Percentiles rank a stretch among this genome's conserved stretches.
Evolutionary conservation across 2,797 vertebrate species (phyloP).

Genomic region (Podarcis lilfordi): DNA sequence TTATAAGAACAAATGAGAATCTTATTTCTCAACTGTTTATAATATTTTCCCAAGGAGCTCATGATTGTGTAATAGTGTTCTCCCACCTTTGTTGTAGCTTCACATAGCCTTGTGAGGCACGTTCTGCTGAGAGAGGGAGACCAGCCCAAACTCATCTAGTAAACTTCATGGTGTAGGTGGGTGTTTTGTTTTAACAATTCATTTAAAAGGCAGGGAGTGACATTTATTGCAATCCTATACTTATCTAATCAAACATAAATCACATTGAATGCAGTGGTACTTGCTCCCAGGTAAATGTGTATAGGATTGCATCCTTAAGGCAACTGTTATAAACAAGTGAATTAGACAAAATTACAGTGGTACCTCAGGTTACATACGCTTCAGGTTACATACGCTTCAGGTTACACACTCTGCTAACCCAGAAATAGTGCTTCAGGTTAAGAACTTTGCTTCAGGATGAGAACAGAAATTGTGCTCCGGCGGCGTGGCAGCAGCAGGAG

Average conservation of each 20-base stretch:
- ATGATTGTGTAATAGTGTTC: neutral
- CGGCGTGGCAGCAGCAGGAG: too few species aligned
- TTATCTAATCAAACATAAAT: neutral
- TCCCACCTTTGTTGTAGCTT: neutral
- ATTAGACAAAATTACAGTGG: neutral
- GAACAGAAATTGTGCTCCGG: too few species aligned
- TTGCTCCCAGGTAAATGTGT: neutral
- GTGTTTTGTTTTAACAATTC: neutral
- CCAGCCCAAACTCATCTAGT: neutral
- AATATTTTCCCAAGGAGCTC: neutral
- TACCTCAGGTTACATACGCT: too few species aligned
- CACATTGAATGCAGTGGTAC: neutral
- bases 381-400: too few species aligned
- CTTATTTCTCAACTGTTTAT: neutral
- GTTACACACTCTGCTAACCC: too few species aligned
- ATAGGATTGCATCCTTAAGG: neutral
- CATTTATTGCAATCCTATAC: neutral
- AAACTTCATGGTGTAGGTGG: neutral
- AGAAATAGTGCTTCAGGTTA: too few species aligned
- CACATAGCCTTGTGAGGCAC: neutral
- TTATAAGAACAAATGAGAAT: neutral
- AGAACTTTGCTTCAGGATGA: too few species aligned
- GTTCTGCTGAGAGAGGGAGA: neutral
- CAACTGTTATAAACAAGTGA: neutral
- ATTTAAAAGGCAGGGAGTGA: neutral